Base-by-base conservation (phyloP, 2,113 vertebrate species). In the Oxyura jamaicensis region DNA sequence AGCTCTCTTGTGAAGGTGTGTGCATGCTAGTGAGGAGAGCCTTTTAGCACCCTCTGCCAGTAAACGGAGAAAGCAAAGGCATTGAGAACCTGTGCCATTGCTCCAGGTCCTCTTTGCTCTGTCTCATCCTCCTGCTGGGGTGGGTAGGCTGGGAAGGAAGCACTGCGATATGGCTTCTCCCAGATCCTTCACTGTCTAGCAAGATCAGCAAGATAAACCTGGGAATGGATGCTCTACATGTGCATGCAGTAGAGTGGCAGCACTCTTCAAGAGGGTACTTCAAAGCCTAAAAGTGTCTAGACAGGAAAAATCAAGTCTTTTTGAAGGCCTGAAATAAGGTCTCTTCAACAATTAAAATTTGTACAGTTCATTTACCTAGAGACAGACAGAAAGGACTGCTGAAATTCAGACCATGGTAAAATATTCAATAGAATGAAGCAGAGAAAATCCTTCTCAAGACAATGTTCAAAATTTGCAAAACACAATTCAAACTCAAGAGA, bases 1-100 rank as follows among this genome's bases (percentile, higher is more conserved):
- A 78, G 83, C 3, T 31, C 39, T 2, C 15, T 48, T 36, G 17
- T 33, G 65, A 74, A 62, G 0, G 6, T 13, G 11, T 41, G 11
- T 19, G 39, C 2, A 6, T 22, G 26, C 13, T 22, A 2, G 3
- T 1, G 3, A 0, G 1, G 4, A 5, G 21, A 23, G 31, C 31
- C 44, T 87, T 89, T 62, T 14, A 69, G 46, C 41, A 87, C 10
- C 25, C 26, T 83, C 28, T 75, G 16, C 29, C 41, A 78, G 66
- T 20, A 87, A n/a, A 29, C 39, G 20, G 46, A 63, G 22, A 72
- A 74, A 53, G 77, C 25, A 52, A 72, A 78, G 23, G 22, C 39
- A 56, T 26, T 10, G 35, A 69, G 28, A 83, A 79, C 11, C 53
- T 56, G 29, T 20, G 48, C 26, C 13, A 5, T 10, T 75, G 7